A percentile compares a stretch with the other conserved stretches of the same genome.
Evolutionary conservation across 2,888 invertebrate genomes (phyloP).

Genomic region (Thyatira batis): DNA sequence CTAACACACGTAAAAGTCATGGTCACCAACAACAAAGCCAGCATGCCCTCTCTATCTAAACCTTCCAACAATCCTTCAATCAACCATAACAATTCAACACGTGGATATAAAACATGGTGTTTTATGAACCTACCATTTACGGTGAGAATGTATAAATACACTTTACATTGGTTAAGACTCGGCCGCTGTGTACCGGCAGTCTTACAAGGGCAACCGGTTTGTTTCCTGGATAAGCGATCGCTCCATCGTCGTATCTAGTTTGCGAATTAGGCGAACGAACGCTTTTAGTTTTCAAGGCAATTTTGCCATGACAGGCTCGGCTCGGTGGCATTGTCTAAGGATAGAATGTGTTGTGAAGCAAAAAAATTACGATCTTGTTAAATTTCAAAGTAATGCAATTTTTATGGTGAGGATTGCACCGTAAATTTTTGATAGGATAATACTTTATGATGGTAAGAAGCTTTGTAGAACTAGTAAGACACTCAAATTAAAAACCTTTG

Average conservation of each 20-base stretch:
- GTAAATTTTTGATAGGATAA: too few relatives aligned
- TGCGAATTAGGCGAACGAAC: conserved; percentile 11
- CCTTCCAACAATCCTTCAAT: neutral
- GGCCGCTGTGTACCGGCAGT: conserved; percentile 30
- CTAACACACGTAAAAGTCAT: too few relatives aligned
- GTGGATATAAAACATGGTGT: conserved; percentile 34
- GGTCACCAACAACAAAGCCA: too few relatives aligned
- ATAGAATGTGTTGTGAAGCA: neutral
- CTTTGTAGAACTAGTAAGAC: too few relatives aligned
- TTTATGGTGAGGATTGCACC: too few relatives aligned
- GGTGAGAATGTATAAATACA: conserved; percentile 30
- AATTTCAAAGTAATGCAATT: too few relatives aligned
- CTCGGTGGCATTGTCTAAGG: neutral
- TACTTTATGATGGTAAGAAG: too few relatives aligned
- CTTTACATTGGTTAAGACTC: conserved; percentile 42
- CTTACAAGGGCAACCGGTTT: conserved; percentile 70
- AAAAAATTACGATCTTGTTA: too few relatives aligned
- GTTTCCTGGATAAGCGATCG: conserved; percentile 65
- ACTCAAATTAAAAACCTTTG: too few relatives aligned
- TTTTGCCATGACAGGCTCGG: neutral
- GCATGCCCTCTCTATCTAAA: too few relatives aligned
- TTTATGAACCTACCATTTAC: conserved; percentile 50
- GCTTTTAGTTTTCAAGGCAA: neutral
- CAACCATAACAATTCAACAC: conserved; percentile 5
- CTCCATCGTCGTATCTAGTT: conserved; percentile 40